Evolutionary conservation across 1,140 invertebrate species (phyloP), one percentile per base, ranked within the genome.

Genomic region (Papilio xuthus): DNA sequence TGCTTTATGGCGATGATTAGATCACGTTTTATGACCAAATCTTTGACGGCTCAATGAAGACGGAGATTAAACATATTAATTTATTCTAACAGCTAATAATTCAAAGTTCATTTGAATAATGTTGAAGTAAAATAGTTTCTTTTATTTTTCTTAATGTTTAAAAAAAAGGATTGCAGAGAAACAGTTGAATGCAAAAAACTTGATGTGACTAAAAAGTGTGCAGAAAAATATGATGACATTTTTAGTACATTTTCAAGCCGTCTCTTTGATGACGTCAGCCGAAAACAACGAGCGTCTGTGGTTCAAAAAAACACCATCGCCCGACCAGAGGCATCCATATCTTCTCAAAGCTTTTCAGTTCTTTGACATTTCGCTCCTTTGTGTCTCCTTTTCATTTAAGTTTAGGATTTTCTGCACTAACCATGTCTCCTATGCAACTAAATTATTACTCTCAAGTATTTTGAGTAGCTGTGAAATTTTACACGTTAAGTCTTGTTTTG

Each of bases 331-430:
- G 60, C 60, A 63, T 63, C 60, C 60, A 28, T 63, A 28, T 63
- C 23, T 63, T 28, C 26, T 13, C 60, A 28, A 67, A 67, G 60
- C 37, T 72, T 72, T 72, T 44, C 20, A 47, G 71, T 15, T 73
- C 71, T 73, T 73, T 73, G 71, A 73, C 37, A 73, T 73, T 23
- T 73, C 71, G 41, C 13, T 73, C 71, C 71, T 47, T 73, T 73
- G 71, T 73, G 41, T 47, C 20, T 20, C n/a, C 69, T 20, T 73
- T 73, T 73, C 71, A 73, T 73, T 73, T 73, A 73, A 73, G n/a
- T 73, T 73, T 73, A 12, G 23, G 71, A 73, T 73, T 47, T 42
- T 70, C 69, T 70, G 42, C 71, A 47, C 71, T 73, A 73, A 73
- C 71, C 26, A 47, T 72, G 70, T 72, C 28, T 63, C 37, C 9